phyloP scores from a whole-genome alignment of 2,797 vertebrate genomes.

The Agapornis canus region DNA sequence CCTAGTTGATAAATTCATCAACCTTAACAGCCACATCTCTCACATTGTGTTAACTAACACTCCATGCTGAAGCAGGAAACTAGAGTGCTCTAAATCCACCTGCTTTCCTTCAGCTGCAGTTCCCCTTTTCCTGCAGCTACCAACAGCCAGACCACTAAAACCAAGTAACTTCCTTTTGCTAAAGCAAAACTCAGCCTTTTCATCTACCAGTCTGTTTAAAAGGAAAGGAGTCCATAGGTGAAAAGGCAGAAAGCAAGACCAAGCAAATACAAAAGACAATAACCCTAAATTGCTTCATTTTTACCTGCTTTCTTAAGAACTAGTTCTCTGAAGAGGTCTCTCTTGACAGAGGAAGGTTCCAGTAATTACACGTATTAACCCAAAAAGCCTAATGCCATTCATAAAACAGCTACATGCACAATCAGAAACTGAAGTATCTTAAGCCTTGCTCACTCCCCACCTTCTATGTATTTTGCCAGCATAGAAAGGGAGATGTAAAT shows the following conservation, averaged over 20 bases:
- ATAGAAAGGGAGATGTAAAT: neutral
- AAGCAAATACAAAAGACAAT: neutral
- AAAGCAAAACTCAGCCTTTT: neutral
- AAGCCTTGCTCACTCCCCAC: fast-evolving
- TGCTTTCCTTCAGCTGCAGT: neutral
- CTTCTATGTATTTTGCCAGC: neutral
- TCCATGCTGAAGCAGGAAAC: fast-evolving
- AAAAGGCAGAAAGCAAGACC: neutral
- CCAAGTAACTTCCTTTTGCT: neutral
- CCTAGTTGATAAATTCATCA: fast-evolving
- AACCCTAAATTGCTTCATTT: neutral
- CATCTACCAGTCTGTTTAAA: neutral
- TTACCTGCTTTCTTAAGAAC: neutral
- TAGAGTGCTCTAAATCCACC: fast-evolving
- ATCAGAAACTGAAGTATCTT: neutral
- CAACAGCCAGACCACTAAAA: neutral
- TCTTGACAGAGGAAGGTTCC: neutral
- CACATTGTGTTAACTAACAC: fast-evolving
- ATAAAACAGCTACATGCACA: fast-evolving
- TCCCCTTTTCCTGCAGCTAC: neutral
- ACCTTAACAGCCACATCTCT: fast-evolving
- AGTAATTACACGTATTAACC: fast-evolving
- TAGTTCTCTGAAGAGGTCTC: neutral
- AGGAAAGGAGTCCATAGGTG: neutral
- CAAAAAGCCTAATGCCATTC: fast-evolving